Evolutionary conservation across 2,113 vertebrate genomes (phyloP), one percentile per base, ranked within the genome.

Genomic region (Promerops cafer): DNA sequence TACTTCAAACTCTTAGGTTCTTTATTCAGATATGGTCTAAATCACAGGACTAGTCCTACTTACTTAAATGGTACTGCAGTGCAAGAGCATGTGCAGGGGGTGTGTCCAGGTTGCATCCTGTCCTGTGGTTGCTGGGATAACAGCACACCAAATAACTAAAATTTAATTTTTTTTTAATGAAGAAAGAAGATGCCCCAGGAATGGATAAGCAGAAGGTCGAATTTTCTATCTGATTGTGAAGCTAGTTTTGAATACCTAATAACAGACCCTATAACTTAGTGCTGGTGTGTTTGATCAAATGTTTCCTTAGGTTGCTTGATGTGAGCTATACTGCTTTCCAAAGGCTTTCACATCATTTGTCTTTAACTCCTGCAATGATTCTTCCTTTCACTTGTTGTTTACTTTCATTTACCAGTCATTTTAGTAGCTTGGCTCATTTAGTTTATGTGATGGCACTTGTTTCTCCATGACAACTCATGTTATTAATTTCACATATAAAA

Each of bases 401-500:
- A 28, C 64, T 56, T 89, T 74, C 44, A 64, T 84, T 93, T 79
- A 57, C 63, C 47, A 77, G 37, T 10, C 33, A 59, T 90, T 93
- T 94, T 50, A 95, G n/a, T 20, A 70, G 31, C 40, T 37, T 59
- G n/a, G 64, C 72, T 59, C 37, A 87, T 95, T 91, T 72, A 88
- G 75, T 70, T 90, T 59, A 16, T 70, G 54, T 90, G 76, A 60
- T 80, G 65, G 24, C 33, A 80, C 68, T 63, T 91, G 63, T 93
- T 96, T 97, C 87, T 84, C 64, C 42, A n/a, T 42, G 57, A 72
- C 28, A 95, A 83, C 13, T 83, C 11, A 68, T 84, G 57, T 90
- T 92, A 82, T 75, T 90, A 92, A 96, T 93, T 93, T 95, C 74
- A 72, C 47, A 40, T 39, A 70, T 20, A 59, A 89, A 69, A 82